These are phyloP conservation scores for Parauchenoglanis punctatus DNA, from an alignment of 2,797 vertebrate species.

Conservation along the genomic window DNA sequence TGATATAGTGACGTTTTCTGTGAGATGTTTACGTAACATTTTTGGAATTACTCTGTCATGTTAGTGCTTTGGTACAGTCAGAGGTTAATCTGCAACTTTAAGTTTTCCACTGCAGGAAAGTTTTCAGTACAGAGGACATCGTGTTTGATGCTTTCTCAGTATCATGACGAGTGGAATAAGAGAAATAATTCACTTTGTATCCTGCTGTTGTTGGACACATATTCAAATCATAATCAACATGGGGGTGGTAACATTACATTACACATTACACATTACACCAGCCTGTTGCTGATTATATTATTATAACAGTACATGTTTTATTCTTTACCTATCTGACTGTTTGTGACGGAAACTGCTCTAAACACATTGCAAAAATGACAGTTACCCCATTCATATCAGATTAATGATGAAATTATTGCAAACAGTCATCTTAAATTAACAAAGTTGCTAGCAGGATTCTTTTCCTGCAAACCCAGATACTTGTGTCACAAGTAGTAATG, in stretches of 20 bases:
- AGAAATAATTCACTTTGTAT: not conserved
- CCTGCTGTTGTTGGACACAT: not conserved
- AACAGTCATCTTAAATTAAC: not conserved
- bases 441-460: not conserved
- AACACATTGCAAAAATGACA: constrained; percentile 1
- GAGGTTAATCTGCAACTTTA: not conserved
- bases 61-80: not conserved
- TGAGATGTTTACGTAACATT: not conserved
- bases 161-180: not conserved
- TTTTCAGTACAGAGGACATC: not conserved
- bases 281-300: not conserved
- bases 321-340: not conserved
- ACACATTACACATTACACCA: not conserved
- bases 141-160: not conserved
- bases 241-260: not conserved
- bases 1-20: not conserved
- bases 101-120: not conserved
- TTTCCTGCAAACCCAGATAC: not conserved
- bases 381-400: not conserved
- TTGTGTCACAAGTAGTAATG: not conserved
- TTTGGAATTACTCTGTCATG: not conserved
- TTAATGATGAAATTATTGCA: not conserved
- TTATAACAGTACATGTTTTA: not conserved
- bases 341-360: not conserved
- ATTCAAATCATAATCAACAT: not conserved